Evolutionary conservation across 2,797 vertebrate species (phyloP).

Genomic region (Echiichthys vipera): DNA sequence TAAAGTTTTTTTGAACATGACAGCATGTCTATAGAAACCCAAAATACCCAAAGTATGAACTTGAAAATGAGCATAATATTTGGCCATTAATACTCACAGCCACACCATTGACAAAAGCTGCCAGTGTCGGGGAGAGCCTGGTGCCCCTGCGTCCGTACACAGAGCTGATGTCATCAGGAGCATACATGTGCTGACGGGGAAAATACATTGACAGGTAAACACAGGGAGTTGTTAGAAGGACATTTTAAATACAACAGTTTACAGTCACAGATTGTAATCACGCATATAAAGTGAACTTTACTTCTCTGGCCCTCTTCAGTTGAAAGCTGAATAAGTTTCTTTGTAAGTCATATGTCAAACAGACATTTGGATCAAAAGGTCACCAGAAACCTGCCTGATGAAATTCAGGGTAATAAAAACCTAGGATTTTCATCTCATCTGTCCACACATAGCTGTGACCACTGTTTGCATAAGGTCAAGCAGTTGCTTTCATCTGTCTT

Average conservation of each 20-base stretch:
- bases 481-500: constrained; percentile 21
- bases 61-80: too few relatives aligned
- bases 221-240: neutral
- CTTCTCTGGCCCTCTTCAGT: constrained; percentile 7
- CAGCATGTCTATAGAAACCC: too few relatives aligned
- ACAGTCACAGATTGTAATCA: constrained; percentile 6
- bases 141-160: constrained; percentile 86
- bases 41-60: too few relatives aligned
- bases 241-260: neutral
- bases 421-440: neutral
- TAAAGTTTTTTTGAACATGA: too few relatives aligned
- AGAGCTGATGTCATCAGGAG: constrained; percentile 82
- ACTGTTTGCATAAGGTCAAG: constrained; percentile 16
- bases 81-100: constrained; percentile 86
- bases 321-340: constrained; percentile 31
- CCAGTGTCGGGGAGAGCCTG: constrained; percentile 88
- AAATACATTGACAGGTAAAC: constrained; percentile 31
- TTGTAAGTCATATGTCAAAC: constrained; percentile 21
- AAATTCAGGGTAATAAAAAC: constrained; percentile 3
- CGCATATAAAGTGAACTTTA: constrained; percentile 11
- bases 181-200: constrained; percentile 84
- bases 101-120: constrained; percentile 90
- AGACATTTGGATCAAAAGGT: constrained; percentile 22
- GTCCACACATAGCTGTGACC: neutral
- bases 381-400: constrained; percentile 6